A percentile compares a stretch with the other conserved stretches of the same genome.
phyloP scores from a whole-genome alignment of 2,113 vertebrate genomes.

The Epinephelus fuscoguttatus region DNA sequence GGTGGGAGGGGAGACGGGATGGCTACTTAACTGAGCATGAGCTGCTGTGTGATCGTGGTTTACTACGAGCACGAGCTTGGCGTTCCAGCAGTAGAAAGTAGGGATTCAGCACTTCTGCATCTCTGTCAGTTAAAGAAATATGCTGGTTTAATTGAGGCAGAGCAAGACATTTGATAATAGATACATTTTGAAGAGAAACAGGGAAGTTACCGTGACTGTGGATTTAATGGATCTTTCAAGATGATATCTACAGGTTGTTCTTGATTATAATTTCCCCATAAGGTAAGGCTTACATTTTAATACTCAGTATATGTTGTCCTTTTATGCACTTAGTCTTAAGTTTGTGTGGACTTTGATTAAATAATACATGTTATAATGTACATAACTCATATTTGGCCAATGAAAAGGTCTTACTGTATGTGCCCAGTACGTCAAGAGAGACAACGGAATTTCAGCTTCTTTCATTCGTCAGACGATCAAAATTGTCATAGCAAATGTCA shows the following conservation, averaged over 20 bases:
- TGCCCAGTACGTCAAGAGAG: background rate
- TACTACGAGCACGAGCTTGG: conserved; percentile 10
- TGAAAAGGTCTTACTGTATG: background rate
- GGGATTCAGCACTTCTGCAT: conserved; percentile 11
- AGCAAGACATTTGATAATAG: background rate
- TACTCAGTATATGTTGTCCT: background rate
- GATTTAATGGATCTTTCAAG: conserved; percentile 34
- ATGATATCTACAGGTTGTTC: conserved; percentile 52
- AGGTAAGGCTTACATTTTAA: conserved; percentile 70
- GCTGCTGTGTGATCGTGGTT: conserved; percentile 51
- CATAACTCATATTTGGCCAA: background rate
- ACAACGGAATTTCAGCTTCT: background rate
- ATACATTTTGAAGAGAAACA: conserved; percentile 18
- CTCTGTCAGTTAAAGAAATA: conserved; percentile 35
- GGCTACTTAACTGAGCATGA: conserved; percentile 59
- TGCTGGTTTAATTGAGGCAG: conserved; percentile 3
- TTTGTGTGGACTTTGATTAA: conserved; percentile 11
- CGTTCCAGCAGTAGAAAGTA: conserved; percentile 23
- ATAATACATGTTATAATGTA: background rate
- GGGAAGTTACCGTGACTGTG: background rate
- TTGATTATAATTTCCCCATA: conserved; percentile 9
- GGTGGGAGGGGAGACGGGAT: conserved; percentile 53
- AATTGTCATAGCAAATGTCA: background rate
- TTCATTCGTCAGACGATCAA: background rate
- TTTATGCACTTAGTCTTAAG: background rate